phyloP scores from a whole-genome alignment of 1,140 invertebrate species.

The Scaptomyza graminum region DNA sequence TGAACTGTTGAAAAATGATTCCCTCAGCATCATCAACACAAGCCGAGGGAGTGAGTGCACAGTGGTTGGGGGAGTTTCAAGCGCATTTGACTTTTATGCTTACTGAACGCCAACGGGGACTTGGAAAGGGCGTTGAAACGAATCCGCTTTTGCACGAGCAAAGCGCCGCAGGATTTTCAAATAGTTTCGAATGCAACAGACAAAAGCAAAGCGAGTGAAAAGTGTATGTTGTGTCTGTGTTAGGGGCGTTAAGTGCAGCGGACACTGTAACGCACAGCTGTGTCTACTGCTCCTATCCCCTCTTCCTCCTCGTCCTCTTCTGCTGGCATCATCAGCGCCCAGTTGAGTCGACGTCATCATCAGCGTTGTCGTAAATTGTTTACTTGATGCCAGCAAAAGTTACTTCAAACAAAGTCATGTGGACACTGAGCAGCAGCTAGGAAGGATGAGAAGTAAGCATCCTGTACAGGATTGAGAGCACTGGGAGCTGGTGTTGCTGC shows the following conservation, averaged over 20 bases:
- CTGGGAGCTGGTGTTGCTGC: background rate
- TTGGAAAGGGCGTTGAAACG: constrained; percentile 70
- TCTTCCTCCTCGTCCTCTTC: background rate
- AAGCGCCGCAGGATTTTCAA: constrained; percentile 77
- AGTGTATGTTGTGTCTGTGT: constrained; percentile 34
- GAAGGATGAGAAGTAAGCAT: constrained; percentile 2
- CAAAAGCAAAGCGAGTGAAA: constrained; percentile 43
- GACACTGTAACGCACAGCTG: constrained; percentile 54
- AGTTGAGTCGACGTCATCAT: constrained; percentile 75
- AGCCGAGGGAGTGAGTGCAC: background rate
- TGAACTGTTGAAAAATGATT: constrained; percentile 79
- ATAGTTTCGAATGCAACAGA: constrained; percentile 67
- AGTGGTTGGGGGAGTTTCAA: constrained; percentile 20
- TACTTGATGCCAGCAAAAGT: constrained; percentile 76
- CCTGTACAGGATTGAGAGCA: constrained; percentile 1
- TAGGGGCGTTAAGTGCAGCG: constrained; percentile 62
- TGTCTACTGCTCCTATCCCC: constrained; percentile 13
- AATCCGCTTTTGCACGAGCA: constrained; percentile 76
- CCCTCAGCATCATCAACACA: constrained; percentile 52
- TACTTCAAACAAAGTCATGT: constrained; percentile 80
- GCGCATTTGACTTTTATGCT: constrained; percentile 82
- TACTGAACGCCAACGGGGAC: constrained; percentile 50
- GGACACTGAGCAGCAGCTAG: constrained; percentile 57
- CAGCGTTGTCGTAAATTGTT: constrained; percentile 79
- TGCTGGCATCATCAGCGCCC: constrained; percentile 48